Evolutionary conservation across 2,888 invertebrate genomes (phyloP).

Genomic region (Acronicta leporina): DNA sequence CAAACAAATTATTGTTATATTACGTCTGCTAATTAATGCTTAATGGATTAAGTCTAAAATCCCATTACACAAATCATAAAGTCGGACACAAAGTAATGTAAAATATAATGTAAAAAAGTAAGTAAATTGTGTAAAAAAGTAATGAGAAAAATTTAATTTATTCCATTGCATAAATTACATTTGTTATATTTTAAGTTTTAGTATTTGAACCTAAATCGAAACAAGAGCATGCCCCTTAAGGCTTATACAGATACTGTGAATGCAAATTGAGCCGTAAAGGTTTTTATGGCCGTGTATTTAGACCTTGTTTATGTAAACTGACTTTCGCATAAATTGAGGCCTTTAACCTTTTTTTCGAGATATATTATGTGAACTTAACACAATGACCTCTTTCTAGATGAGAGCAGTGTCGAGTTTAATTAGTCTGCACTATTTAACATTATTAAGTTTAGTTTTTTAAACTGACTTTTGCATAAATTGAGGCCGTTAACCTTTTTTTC

Average conservation of each 20-base stretch:
- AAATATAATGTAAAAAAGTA: too few relatives aligned
- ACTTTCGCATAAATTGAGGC: constrained; percentile 27
- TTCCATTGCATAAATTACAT: too few relatives aligned
- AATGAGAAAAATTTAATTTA: too few relatives aligned
- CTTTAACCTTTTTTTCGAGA: constrained; percentile 19
- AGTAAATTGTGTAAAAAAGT: too few relatives aligned
- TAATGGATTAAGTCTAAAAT: too few relatives aligned
- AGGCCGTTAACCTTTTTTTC: constrained; percentile 21
- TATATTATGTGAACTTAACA: constrained; percentile 8
- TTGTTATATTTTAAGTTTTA: neutral
- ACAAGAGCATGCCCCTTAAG: constrained; percentile 11
- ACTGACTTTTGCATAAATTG: constrained; percentile 31
- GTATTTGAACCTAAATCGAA: neutral
- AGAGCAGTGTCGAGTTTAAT: too few relatives aligned
- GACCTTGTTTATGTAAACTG: constrained; percentile 27
- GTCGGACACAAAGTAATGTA: too few relatives aligned
- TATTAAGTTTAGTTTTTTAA: too few relatives aligned
- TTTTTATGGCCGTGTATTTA: constrained; percentile 39
- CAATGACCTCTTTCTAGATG: constrained; percentile 1
- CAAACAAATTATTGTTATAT: too few relatives aligned
- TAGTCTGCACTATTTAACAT: too few relatives aligned
- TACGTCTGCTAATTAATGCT: too few relatives aligned
- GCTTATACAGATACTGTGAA: constrained; percentile 9
- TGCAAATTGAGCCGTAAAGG: constrained; percentile 47
- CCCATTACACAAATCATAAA: too few relatives aligned